Evolutionary conservation across 2,113 vertebrate species (phyloP), one percentile per base, ranked within the genome.

Genomic region (Heterotis niloticus): DNA sequence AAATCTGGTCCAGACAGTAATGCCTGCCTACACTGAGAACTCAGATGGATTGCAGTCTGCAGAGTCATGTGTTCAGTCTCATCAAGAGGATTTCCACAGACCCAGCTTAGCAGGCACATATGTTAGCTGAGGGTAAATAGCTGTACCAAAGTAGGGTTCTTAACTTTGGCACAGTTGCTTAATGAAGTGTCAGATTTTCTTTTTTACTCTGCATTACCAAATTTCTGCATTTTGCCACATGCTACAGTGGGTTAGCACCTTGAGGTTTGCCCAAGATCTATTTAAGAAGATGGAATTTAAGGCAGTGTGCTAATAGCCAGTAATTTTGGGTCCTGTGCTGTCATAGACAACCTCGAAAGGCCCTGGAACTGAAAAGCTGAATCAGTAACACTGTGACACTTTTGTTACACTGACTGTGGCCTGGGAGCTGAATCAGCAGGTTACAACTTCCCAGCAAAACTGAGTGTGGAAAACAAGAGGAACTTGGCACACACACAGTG

Each of bases 81-180:
- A 65, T 75, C 66, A 75, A 76, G 80, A 24, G 60, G 54, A 83
- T 82, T 80, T 62, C 62, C 20, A 26, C 62, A 73, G 18, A 16
- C 69, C 78, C 54, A 78, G 71, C 82, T 82, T 83, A 81, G 76
- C 59, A 73, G 1, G 26, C 65, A 64, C 75, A 72, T 64, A 18
- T 86, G 74, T 29, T 77, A 52, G 18, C 10, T 34, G 66, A 79
- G 69, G 52, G 56, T 52, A 79, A 75, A 78, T 62, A 76, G 29
- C 80, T 52, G 64, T 54, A 65, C 72, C 73, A 66, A 69, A 29
- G 59, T 9, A 72, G 54, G 64, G 60, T 70, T 81, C 75, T 24
- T 66, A 79, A 81, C 17, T 34, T 17, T 52, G 13, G 12, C n/a
- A n/a, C 16, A 16, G 28, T 29, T 60, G 52, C 2, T 26, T 74